Percentiles rank a stretch among this genome's conserved stretches.
Evolutionary conservation across 2,797 vertebrate genomes (phyloP).

Genomic region (Sitta carolinensis): DNA sequence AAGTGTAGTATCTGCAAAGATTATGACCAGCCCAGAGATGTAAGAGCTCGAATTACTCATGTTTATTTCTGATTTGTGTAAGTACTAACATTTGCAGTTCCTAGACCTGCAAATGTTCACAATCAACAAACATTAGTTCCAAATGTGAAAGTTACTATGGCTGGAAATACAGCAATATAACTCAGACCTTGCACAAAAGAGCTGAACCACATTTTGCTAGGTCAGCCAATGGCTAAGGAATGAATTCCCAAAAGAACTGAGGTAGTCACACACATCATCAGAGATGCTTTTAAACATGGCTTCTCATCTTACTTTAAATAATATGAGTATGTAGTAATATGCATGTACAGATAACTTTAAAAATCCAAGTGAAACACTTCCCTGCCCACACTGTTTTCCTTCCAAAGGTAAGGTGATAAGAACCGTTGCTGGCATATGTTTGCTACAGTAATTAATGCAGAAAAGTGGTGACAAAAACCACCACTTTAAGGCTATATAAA

Average conservation of each 20-base stretch:
- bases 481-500: not conserved
- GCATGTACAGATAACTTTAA: not conserved
- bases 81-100: not conserved
- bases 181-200: not conserved
- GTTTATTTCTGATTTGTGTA: not conserved
- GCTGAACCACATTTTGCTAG: not conserved
- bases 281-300: not conserved
- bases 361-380: constrained; percentile 1
- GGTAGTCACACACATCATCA: not conserved
- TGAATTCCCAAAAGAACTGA: not conserved
- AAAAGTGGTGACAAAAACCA: not conserved
- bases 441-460: constrained; percentile 19
- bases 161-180: not conserved
- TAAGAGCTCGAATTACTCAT: not conserved
- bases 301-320: constrained; percentile 8
- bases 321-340: not conserved
- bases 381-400: constrained; percentile 15
- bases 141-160: not conserved
- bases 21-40: not conserved
- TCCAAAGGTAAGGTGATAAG: constrained; percentile 44
- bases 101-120: not conserved
- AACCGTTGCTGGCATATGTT: not conserved
- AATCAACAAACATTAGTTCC: not conserved
- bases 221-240: not conserved
- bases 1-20: not conserved